Conservation (phyloP, 2,888 invertebrate genomes). For the Tortrix viridana region DNA sequence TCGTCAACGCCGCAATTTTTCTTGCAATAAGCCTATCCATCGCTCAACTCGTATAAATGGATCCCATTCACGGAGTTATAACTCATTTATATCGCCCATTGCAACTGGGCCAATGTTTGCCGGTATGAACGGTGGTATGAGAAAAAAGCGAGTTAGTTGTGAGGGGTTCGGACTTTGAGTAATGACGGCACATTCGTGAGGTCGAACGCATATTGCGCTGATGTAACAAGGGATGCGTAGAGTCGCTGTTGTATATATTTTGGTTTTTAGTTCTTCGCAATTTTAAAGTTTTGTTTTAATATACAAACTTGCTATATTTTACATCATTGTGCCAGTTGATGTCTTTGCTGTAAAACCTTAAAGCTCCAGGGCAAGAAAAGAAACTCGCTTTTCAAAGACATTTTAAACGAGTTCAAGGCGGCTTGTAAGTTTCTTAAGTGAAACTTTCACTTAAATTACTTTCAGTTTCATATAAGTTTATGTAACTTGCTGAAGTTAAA, state of each 20-base stretch:
- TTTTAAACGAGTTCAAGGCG: no score
- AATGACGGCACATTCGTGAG: slow-evolving; percentile 73
- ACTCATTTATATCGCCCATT: slow-evolving; percentile 47
- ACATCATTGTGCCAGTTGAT: no score
- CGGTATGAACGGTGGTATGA: slow-evolving; percentile 46
- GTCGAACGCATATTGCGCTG: slow-evolving; percentile 73
- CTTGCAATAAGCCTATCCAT: slow-evolving; percentile 31
- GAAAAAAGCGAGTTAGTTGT: slow-evolving; percentile 60
- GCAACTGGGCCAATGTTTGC: slow-evolving; percentile 51
- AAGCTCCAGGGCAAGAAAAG: no score
- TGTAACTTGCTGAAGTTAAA: no score
- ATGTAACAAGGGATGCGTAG: slow-evolving; percentile 40
- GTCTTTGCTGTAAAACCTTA: no score
- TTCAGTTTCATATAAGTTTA: no score
- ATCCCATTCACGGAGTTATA: slow-evolving; percentile 45
- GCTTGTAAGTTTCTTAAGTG: no score
- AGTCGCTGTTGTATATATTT: not conserved
- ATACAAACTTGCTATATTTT: no score
- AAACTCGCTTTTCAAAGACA: no score
- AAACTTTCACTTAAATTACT: no score
- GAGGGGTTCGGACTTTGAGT: slow-evolving; percentile 70
- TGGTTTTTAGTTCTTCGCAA: no score
- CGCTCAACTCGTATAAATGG: slow-evolving; percentile 39
- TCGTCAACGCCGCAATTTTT: slow-evolving; percentile 29
- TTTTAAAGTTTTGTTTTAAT: not conserved